Conservation (phyloP, 2,888 invertebrate species). For the Drosophila nigritarsus region DNA sequence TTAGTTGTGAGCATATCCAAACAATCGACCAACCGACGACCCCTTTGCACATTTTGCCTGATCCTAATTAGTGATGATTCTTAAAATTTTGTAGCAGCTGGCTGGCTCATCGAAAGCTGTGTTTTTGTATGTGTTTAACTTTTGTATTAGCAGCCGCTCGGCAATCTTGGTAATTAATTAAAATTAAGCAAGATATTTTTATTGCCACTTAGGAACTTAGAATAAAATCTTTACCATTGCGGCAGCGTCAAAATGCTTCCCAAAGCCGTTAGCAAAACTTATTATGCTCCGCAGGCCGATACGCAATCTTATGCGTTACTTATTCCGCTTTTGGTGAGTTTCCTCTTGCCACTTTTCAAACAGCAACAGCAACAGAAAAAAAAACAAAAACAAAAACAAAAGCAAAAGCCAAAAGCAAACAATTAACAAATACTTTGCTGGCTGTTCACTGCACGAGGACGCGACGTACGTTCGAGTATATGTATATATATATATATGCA, state of each 20-base stretch:
- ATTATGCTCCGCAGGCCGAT: not conserved
- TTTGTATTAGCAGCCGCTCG: slow-evolving; percentile 8
- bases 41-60: not conserved
- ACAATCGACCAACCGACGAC: not conserved
- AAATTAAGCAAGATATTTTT: slow-evolving; percentile 7
- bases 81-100: not conserved
- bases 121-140: slow-evolving; percentile 3
- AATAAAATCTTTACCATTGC: slow-evolving; percentile 19
- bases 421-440: slow-evolving; percentile 10
- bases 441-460: slow-evolving; percentile 19
- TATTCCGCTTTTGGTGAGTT: slow-evolving; percentile 2
- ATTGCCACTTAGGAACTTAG: slow-evolving; percentile 11
- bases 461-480: not conserved
- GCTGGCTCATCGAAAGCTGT: not conserved
- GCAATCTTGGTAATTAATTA: slow-evolving; percentile 6
- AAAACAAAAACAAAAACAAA: not conserved
- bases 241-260: not conserved
- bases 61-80: slow-evolving; percentile 16
- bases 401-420: slow-evolving; percentile 1
- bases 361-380: slow-evolving; percentile 1
- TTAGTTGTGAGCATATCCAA: slow-evolving; percentile 1
- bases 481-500: not conserved
- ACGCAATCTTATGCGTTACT: slow-evolving; percentile 4
- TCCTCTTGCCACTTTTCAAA: slow-evolving; percentile 13
- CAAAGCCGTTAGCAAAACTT: slow-evolving; percentile 10